Base-by-base conservation (phyloP, 2,888 invertebrate genomes). In the Apomyelois bistriatella region DNA sequence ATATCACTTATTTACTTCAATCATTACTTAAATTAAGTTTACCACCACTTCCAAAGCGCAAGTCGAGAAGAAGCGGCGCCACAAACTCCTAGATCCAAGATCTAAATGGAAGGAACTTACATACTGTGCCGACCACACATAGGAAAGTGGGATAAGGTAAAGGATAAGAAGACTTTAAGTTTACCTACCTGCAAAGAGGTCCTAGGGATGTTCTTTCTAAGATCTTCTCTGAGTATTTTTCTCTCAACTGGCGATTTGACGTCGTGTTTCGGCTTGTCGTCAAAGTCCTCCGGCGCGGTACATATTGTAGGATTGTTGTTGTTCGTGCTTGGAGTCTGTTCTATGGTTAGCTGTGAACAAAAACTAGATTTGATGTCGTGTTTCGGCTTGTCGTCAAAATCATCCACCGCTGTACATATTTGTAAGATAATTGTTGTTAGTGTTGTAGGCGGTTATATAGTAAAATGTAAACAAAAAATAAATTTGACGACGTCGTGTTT, bases 271-370 rank as follows among this genome's bases (percentile, higher is more conserved):
- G 62, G 58, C 48, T 71, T 66, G 1, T 72, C 66, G 10, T 69
- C 66, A 1, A 57, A 54, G 32, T 68, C 62, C 3, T 36, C 43
- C 1, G 22, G 1, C 30, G 56, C 57, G 50, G 67, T 64, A 50
- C 59, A 61, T 62, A 60, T 66, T 53, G 62, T 53, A 58, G 66
- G 59, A 53, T 64, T 55, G 9, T 61, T 64, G 58, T 61, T 70
- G 48, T 69, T 68, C 37, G 95, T 93, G 62, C 95, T 95, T 8
- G 97, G 96, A 77, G 96, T 96, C 74, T 97, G 96, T 80, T 98
- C 98, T 68, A 98, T 95, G 2, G 97, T 97, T 58, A 98, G 84
- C 93, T 96, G 87, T 41, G 48, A 49, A 55, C 17, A 40, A 49
- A 55, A 53, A 32, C 10, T 41, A 28, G 91, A 81, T 60, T 91